These are phyloP conservation scores for Prunella himalayana DNA, from an alignment of 2,113 vertebrate species.

Conservation along the genomic window DNA sequence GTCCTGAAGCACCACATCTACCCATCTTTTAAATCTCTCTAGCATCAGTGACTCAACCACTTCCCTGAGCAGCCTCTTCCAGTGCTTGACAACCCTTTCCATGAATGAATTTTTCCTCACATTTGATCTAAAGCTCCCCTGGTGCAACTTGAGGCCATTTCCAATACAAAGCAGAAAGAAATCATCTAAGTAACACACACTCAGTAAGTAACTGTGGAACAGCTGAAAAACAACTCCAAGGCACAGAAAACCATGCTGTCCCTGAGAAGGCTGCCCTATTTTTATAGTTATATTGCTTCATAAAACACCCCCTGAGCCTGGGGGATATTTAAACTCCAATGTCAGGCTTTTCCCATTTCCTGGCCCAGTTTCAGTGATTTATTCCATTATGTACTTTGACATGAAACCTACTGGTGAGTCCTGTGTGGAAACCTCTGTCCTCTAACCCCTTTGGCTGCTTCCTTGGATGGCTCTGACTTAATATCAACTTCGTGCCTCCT, in stretches of 20 bases:
- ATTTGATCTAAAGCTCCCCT: neutral
- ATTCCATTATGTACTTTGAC: neutral
- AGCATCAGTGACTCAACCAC: neutral
- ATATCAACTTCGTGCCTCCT: neutral
- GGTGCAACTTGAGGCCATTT: neutral
- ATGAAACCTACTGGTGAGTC: neutral
- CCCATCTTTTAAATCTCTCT: neutral
- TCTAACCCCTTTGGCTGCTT: neutral
- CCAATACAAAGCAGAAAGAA: neutral
- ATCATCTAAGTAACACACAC: neutral
- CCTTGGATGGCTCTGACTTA: neutral
- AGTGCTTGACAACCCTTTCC: neutral
- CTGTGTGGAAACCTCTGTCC: neutral
- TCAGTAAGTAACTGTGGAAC: neutral
- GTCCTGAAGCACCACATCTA: neutral
- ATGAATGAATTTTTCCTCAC: neutral
- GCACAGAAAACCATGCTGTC: neutral
- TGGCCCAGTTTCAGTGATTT: slow-evolving; percentile 8
- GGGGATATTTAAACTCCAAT: neutral
- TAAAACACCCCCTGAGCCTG: neutral
- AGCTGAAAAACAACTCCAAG: neutral
- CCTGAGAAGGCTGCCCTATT: neutral
- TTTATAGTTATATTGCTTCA: slow-evolving; percentile 8
- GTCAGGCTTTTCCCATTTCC: slow-evolving; percentile 14
- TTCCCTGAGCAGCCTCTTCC: neutral